These are phyloP conservation scores for Ladona fulva DNA, from an alignment of 1,140 invertebrate species.

Conservation along the genomic window DNA sequence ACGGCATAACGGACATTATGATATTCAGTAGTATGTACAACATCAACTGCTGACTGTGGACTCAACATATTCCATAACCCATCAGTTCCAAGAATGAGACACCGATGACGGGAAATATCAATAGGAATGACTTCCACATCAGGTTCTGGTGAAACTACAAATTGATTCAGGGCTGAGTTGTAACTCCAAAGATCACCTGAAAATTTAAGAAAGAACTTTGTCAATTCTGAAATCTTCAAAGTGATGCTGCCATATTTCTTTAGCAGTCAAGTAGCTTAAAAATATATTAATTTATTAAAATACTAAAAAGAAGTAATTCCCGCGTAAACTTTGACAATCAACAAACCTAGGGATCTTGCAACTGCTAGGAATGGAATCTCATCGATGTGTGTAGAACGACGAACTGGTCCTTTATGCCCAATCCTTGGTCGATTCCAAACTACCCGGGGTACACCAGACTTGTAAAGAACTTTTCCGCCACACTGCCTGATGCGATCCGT, in stretches of 20 bases:
- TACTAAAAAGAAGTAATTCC: neutral
- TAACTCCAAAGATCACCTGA: conserved; percentile 93
- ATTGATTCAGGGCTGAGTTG: conserved; percentile 78
- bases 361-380: conserved; percentile 95
- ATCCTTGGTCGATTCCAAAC: conserved; percentile 90
- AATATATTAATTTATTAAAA: neutral
- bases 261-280: too few species aligned
- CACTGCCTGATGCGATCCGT: conserved; percentile 74
- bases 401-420: conserved; percentile 69
- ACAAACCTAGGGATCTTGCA: conserved; percentile 75
- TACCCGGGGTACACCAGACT: conserved; percentile 88
- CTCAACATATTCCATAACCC: conserved; percentile 94
- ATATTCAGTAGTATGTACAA: conserved; percentile 71
- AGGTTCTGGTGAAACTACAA: conserved; percentile 94
- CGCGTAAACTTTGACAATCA: neutral
- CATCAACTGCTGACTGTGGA: conserved; percentile 69
- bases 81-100: conserved; percentile 91
- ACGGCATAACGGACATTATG: conserved; percentile 48
- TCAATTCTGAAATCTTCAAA: neutral
- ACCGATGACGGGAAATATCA: conserved; percentile 67
- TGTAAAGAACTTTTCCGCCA: conserved; percentile 80
- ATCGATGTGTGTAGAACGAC: conserved; percentile 76
- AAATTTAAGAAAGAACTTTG: conserved; percentile 20
- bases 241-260: too few species aligned
- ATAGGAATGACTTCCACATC: conserved; percentile 83